Conservation (phyloP, 1,140 invertebrate species). For the silkworm (Bombyx mori) region ASM3026992v2 NC_085128.1:5836001-5836500, state of each 20-base stretch:
- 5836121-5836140: background rate
- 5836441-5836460: background rate
- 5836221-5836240: slow-evolving; percentile 8
- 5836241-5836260: slow-evolving; percentile 28
- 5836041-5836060: slow-evolving; percentile 22
- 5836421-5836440: background rate
- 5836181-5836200: background rate
- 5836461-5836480: background rate
- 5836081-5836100: background rate
- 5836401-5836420: too few species aligned
- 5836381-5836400: too few species aligned
- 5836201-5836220: slow-evolving; percentile 7
- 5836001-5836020: slow-evolving; percentile 29
- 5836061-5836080: background rate
- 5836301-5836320: slow-evolving; percentile 43
- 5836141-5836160: background rate
- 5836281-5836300: slow-evolving; percentile 20
- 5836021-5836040: slow-evolving; percentile 20
- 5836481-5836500: too few species aligned
- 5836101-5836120: background rate
- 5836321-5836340: slow-evolving; percentile 16
- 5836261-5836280: slow-evolving; percentile 20
- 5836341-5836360: too few species aligned
- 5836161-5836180: slow-evolving; percentile 1
- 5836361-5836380: background rate